Conservation (phyloP, 2,113 vertebrate genomes). For the Narcine bancroftii region DNA sequence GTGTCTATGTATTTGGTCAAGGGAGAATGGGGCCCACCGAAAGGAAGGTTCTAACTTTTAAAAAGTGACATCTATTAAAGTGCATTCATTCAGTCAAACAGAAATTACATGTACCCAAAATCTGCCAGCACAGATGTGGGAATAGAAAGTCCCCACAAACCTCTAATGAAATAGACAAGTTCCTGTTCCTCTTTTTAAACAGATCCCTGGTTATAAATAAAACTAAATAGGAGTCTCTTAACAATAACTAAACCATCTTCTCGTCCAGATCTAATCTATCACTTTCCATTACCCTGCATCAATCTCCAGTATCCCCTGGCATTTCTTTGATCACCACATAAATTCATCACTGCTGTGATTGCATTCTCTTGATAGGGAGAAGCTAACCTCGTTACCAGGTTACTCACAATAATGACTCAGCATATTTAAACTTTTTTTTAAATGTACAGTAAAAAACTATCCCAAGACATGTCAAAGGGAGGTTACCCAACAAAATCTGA, state of each 20-base stretch:
- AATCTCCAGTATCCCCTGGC: no score
- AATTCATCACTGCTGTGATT: neutral
- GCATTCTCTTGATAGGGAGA: neutral
- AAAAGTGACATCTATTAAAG: neutral
- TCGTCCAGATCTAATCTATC: no score
- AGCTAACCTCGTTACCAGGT: neutral
- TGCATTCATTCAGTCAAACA: neutral
- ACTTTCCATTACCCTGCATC: no score
- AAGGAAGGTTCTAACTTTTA: neutral
- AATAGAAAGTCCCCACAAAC: neutral
- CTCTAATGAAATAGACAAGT: neutral
- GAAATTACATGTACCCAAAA: neutral
- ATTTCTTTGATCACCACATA: no score
- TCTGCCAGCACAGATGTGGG: neutral
- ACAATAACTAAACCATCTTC: no score
- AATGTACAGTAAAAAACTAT: no score
- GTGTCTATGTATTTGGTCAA: neutral
- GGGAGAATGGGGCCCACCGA: neutral
- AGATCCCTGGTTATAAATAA: neutral
- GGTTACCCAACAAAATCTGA: no score
- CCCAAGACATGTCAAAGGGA: no score
- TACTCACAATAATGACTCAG: no score
- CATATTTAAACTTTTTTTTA: neutral
- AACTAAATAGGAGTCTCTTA: neutral
- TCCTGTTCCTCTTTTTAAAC: neutral